A percentile compares a stretch with the other conserved stretches of the same genome.
Conservation (phyloP, 2,888 invertebrate genomes). For the Tanytarsus gracilentus region DNA sequence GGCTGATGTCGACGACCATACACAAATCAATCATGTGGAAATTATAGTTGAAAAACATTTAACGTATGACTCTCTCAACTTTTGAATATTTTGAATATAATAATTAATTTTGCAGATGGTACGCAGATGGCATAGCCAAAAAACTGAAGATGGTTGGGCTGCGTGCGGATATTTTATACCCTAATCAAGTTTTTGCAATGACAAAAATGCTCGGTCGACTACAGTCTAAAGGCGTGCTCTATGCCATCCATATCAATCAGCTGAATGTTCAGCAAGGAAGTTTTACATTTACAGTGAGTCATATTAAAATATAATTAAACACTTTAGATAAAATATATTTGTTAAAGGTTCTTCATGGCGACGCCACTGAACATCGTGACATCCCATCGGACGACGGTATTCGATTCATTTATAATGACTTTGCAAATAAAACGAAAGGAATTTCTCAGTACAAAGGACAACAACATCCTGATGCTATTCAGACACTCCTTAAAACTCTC, state of each 20-base stretch:
- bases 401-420: slow-evolving; percentile 64
- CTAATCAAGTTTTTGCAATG: slow-evolving; percentile 81
- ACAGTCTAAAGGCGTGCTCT: slow-evolving; percentile 77
- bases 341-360: slow-evolving; percentile 71
- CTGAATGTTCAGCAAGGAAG: slow-evolving; percentile 80
- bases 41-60: slow-evolving; percentile 76
- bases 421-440: slow-evolving; percentile 51
- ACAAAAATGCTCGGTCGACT: slow-evolving; percentile 75
- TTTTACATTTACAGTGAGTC: slow-evolving; percentile 56
- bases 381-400: slow-evolving; percentile 92
- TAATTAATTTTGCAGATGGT: slow-evolving; percentile 45
- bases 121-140: slow-evolving; percentile 80
- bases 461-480: slow-evolving; percentile 56
- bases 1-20: slow-evolving; percentile 34
- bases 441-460: slow-evolving; percentile 40
- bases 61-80: slow-evolving; percentile 53
- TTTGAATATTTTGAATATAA: slow-evolving; percentile 15
- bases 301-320: background rate
- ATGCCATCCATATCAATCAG: slow-evolving; percentile 77
- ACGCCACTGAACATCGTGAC: slow-evolving; percentile 86
- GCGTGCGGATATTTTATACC: slow-evolving; percentile 79
- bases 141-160: slow-evolving; percentile 68
- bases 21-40: slow-evolving; percentile 78
- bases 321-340: background rate
- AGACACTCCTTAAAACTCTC: slow-evolving; percentile 65